Evolutionary conservation across 1,140 invertebrate species (phyloP).

Genomic region (Hylaeus volcanicus): DNA sequence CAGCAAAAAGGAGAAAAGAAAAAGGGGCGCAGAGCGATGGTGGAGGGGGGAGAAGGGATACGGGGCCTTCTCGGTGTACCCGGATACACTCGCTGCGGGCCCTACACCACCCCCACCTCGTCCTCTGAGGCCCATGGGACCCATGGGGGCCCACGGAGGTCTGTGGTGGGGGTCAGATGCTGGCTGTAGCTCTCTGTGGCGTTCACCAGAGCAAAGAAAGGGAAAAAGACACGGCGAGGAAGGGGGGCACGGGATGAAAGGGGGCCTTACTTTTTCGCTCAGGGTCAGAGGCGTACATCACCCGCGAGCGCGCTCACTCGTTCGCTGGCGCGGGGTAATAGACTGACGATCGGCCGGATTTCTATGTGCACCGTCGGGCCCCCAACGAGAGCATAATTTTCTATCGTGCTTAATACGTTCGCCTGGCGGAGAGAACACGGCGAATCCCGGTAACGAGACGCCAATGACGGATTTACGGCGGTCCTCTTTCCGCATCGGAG

Average conservation of each 20-base stretch:
- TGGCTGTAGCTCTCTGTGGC: conserved; percentile 37
- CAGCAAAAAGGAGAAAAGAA: conserved; percentile 50
- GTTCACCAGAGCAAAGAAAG: conserved; percentile 50
- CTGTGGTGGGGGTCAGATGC: conserved; percentile 17
- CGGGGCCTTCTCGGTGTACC: conserved; percentile 66
- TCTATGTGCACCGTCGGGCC: conserved; percentile 49
- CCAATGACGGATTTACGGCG: conserved; percentile 72
- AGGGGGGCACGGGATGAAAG: conserved; percentile 31
- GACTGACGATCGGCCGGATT: conserved; percentile 71
- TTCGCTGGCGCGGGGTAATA: conserved; percentile 51
- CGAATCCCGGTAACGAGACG: conserved; percentile 68
- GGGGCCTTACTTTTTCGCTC: conserved; percentile 70
- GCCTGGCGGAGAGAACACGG: conserved; percentile 5
- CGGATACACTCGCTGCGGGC: conserved; percentile 71
- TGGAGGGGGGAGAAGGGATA: neutral
- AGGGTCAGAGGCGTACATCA: conserved; percentile 79
- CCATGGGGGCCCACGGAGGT: conserved; percentile 7
- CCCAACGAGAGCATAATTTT: conserved; percentile 65
- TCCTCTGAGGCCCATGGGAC: conserved; percentile 30
- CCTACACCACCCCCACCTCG: conserved; percentile 72
- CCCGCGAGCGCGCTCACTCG: conserved; percentile 66
- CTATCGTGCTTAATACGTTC: conserved; percentile 47
- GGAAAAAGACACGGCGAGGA: conserved; percentile 25
- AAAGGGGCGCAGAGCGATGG: conserved; percentile 36
- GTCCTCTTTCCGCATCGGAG: conserved; percentile 34